A percentile compares a stretch with the other conserved stretches of the same genome.
Evolutionary conservation across 1,140 invertebrate species (phyloP).

Genomic region (Brachionus paranguensis): DNA sequence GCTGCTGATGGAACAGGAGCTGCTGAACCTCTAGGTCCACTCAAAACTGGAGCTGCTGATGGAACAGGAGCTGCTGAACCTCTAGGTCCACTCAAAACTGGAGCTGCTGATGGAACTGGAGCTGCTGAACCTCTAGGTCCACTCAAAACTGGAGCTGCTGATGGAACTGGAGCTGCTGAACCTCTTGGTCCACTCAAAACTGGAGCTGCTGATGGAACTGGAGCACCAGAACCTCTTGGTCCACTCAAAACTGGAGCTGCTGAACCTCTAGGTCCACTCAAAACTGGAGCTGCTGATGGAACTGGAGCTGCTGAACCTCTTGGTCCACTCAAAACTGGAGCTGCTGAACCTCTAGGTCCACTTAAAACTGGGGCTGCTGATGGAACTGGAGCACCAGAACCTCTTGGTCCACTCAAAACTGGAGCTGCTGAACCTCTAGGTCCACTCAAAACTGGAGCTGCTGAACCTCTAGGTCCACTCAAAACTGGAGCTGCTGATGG

Average conservation of each 20-base stretch:
- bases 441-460: not conserved
- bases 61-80: not conserved
- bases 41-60: not conserved
- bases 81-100: not conserved
- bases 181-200: not conserved
- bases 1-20: not conserved
- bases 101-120: not conserved
- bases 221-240: not conserved
- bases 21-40: not conserved
- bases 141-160: not conserved
- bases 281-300: not conserved
- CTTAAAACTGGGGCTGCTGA: not conserved
- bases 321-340: not conserved
- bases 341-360: not conserved
- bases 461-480: not conserved
- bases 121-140: not conserved
- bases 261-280: not conserved
- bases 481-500: not conserved
- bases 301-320: not conserved
- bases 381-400: not conserved
- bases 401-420: not conserved
- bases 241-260: not conserved
- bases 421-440: not conserved
- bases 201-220: not conserved
- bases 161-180: not conserved